These are phyloP conservation scores for Seira sanloemensis DNA, from an alignment of 2,888 invertebrate genomes.

Conservation along the genomic window DNA sequence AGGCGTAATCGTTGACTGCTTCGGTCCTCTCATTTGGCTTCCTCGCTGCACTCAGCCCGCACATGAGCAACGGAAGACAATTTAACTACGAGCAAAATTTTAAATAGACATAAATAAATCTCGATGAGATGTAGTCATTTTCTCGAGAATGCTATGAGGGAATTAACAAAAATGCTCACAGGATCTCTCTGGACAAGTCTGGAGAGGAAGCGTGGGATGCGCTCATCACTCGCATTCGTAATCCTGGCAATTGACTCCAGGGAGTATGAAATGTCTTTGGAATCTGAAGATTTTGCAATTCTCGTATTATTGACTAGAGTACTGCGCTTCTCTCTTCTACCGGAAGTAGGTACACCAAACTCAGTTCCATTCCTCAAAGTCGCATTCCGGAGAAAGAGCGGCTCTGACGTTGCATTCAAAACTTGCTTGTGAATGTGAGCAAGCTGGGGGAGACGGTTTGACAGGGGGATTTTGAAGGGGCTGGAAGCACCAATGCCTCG, in stretches of 20 bases:
- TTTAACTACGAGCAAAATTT: too few relatives aligned
- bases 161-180: too few relatives aligned
- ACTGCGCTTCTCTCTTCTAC: slow-evolving; percentile 22
- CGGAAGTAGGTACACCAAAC: background rate
- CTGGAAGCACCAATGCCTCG: background rate
- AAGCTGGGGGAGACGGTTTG: background rate
- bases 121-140: too few relatives aligned
- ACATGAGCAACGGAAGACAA: slow-evolving; percentile 57
- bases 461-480: background rate
- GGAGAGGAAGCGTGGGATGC: slow-evolving; percentile 46
- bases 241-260: background rate
- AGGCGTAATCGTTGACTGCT: slow-evolving; percentile 58
- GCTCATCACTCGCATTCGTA: background rate
- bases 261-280: background rate
- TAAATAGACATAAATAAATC: too few relatives aligned
- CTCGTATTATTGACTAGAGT: slow-evolving; percentile 41
- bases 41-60: slow-evolving; percentile 51
- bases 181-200: slow-evolving; percentile 56
- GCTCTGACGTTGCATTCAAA: background rate
- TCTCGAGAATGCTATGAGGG: too few relatives aligned
- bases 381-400: background rate
- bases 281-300: background rate
- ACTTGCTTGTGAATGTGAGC: background rate
- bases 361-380: background rate
- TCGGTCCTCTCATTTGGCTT: slow-evolving; percentile 57